phyloP scores from a whole-genome alignment of 2,888 invertebrate species.

The Drosophila histrio region DNA sequence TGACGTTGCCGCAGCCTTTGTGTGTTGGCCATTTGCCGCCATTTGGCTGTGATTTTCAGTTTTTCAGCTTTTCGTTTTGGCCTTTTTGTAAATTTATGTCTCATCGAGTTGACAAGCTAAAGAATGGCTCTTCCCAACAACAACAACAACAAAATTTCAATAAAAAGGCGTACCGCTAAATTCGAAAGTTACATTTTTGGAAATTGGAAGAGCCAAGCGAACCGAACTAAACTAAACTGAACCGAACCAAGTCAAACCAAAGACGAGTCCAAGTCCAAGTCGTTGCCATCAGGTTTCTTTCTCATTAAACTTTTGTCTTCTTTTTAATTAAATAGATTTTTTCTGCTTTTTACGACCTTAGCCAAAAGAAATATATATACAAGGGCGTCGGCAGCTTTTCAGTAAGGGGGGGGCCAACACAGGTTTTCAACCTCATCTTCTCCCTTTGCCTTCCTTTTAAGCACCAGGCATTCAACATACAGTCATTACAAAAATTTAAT shows the following conservation, averaged over 20 bases:
- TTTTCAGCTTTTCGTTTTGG: slow-evolving; percentile 65
- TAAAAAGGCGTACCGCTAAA: slow-evolving; percentile 78
- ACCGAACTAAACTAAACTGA: slow-evolving; percentile 4
- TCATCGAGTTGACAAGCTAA: slow-evolving; percentile 80
- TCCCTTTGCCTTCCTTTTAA: too few species aligned
- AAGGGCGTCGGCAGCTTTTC: too few species aligned
- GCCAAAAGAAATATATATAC: slow-evolving; percentile 32
- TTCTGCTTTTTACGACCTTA: slow-evolving; percentile 62
- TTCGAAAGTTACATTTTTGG: slow-evolving; percentile 81
- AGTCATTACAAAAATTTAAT: too few species aligned
- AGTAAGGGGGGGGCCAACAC: too few species aligned
- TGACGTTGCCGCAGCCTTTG: slow-evolving; percentile 52
- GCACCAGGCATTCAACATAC: too few species aligned
- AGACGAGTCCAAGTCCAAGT: slow-evolving; percentile 14
- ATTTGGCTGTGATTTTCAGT: slow-evolving; percentile 52
- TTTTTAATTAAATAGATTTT: slow-evolving; percentile 72
- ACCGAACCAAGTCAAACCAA: slow-evolving; percentile 10
- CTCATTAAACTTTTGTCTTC: slow-evolving; percentile 67
- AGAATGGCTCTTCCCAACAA: slow-evolving; percentile 67
- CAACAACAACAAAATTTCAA: slow-evolving; percentile 53
- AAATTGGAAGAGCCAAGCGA: slow-evolving; percentile 56
- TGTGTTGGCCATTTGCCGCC: slow-evolving; percentile 68
- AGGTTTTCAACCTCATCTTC: too few species aligned
- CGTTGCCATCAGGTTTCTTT: slow-evolving; percentile 68
- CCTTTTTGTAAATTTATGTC: slow-evolving; percentile 78